These are phyloP conservation scores for Drosophila paracracens DNA, from an alignment of 2,888 invertebrate genomes.

Conservation along the genomic window DNA sequence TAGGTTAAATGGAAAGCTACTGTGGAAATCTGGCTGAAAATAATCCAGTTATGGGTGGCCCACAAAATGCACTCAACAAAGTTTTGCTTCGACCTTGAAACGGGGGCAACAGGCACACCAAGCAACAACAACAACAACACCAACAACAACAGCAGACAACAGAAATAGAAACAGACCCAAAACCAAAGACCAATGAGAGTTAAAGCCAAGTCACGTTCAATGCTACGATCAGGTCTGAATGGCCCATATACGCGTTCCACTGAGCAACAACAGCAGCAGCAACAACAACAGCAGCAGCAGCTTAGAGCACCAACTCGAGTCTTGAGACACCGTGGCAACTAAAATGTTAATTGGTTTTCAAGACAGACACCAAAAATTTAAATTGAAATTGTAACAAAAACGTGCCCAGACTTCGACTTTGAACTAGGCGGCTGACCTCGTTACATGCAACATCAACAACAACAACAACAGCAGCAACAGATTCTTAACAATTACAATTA, in stretches of 20 bases:
- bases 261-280: constrained; percentile 5
- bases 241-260: constrained; percentile 45
- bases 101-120: constrained; percentile 32
- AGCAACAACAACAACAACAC: constrained; percentile 1
- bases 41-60: constrained; percentile 33
- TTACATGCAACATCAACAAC: constrained; percentile 29
- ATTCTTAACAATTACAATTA: constrained; percentile 5
- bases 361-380: constrained; percentile 31
- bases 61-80: constrained; percentile 18
- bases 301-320: neutral
- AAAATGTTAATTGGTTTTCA: constrained; percentile 72
- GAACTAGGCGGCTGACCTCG: constrained; percentile 56
- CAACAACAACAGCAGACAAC: neutral
- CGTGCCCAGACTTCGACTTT: constrained; percentile 63
- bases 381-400: constrained; percentile 68
- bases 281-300: constrained; percentile 5
- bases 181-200: constrained; percentile 21
- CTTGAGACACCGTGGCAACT: constrained; percentile 38
- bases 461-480: neutral
- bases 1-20: constrained; percentile 32
- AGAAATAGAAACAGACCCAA: neutral
- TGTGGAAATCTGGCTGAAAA: constrained; percentile 20
- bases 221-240: constrained; percentile 55
- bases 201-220: constrained; percentile 75
- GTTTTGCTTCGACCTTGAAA: constrained; percentile 46